phyloP scores from a whole-genome alignment of 2,113 vertebrate species.

The Ptilorrhoa leucosticta region DNA sequence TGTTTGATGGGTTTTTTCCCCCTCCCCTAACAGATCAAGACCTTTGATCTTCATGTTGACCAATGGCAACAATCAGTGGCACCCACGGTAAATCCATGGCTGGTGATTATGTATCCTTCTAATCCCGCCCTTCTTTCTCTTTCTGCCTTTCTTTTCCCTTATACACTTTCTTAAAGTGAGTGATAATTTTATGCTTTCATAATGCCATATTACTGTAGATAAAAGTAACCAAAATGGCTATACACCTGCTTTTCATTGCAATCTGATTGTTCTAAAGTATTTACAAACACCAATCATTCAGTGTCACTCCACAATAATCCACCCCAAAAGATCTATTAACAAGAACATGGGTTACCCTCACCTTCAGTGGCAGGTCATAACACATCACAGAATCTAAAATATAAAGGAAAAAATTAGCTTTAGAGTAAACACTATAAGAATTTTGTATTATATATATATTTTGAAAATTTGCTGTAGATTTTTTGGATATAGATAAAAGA shows the following conservation, averaged over 20 bases:
- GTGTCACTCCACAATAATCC: not conserved
- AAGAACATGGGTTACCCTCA: not conserved
- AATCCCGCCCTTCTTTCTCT: not conserved
- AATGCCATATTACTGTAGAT: not conserved
- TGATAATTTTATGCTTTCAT: not conserved
- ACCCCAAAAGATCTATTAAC: not conserved
- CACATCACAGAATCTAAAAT: not conserved
- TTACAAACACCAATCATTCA: not conserved
- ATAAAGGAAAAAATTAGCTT: not conserved
- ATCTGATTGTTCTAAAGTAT: not conserved
- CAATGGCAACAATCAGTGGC: not conserved
- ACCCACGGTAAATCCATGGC: not conserved
- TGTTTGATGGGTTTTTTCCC: not conserved
- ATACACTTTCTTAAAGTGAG: not conserved
- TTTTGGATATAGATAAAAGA: not conserved
- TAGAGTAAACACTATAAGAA: not conserved
- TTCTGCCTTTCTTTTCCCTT: not conserved
- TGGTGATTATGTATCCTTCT: not conserved
- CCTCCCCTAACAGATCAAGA: not conserved
- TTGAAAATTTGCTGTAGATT: not conserved
- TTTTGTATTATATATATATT: not conserved
- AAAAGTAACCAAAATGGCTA: not conserved
- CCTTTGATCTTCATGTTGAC: rapidly evolving
- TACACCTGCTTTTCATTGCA: not conserved
- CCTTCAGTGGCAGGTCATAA: not conserved